Conservation (phyloP, 2,888 invertebrate species). For the Chrysolina haemoptera region DNA sequence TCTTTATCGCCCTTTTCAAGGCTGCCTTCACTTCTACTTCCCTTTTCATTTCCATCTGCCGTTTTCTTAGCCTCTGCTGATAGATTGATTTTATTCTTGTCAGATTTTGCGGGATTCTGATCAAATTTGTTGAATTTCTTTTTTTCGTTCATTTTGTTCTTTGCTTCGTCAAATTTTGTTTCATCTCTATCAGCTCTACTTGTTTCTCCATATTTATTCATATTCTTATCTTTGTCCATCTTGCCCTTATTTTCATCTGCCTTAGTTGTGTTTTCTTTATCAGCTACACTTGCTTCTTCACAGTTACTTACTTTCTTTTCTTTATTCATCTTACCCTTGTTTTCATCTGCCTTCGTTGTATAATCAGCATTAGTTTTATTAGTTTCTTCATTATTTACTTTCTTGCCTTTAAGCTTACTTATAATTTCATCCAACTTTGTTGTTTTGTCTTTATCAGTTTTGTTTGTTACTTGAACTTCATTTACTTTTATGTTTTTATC, state of each 20-base stretch:
- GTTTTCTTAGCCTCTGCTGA: background rate
- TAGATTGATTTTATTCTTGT: background rate
- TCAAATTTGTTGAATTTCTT: conserved; percentile 4
- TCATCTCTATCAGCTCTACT: background rate
- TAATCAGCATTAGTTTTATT: background rate
- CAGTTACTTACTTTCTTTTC: conserved; percentile 8
- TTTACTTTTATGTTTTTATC: background rate
- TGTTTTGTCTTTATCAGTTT: background rate
- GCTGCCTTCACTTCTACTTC: background rate
- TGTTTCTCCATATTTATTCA: background rate
- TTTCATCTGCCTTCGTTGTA: background rate
- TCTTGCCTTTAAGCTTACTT: background rate
- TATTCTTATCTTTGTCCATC: conserved; percentile 3
- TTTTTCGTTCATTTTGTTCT: background rate
- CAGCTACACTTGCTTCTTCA: background rate
- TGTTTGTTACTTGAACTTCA: background rate
- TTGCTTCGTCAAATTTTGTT: conserved; percentile 2
- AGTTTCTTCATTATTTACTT: background rate
- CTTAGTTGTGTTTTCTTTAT: background rate
- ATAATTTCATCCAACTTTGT: background rate
- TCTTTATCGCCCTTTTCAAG: conserved; percentile 3
- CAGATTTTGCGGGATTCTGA: background rate
- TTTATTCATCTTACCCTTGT: conserved; percentile 3
- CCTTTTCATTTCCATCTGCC: background rate
- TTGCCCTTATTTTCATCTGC: conserved; percentile 5